Conservation (phyloP, 2,888 invertebrate species). For the Automeris io region DNA sequence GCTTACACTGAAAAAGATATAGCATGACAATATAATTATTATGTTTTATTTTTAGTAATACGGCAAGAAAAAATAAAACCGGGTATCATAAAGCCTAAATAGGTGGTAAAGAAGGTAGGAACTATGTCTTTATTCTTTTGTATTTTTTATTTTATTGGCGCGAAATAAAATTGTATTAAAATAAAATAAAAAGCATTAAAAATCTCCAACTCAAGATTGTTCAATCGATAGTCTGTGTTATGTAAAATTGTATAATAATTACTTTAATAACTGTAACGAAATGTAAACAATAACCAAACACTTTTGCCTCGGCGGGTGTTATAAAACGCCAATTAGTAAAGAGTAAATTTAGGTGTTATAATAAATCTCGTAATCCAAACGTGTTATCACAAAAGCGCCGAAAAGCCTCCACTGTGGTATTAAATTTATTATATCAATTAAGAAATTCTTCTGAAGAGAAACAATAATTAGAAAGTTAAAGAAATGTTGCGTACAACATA, state of each 20-base stretch:
- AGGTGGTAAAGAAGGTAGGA: too few species aligned
- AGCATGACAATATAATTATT: too few species aligned
- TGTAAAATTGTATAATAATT: constrained; percentile 10
- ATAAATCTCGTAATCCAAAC: constrained; percentile 58
- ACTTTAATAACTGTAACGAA: constrained; percentile 37
- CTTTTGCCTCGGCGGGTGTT: constrained; percentile 24
- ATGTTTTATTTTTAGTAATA: too few species aligned
- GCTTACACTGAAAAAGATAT: too few species aligned
- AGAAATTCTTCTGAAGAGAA: constrained; percentile 54
- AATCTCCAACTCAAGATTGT: too few species aligned
- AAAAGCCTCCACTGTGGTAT: constrained; percentile 38
- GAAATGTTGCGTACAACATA: neutral
- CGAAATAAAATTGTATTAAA: too few species aligned
- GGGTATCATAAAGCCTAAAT: too few species aligned
- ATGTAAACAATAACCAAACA: constrained; percentile 36
- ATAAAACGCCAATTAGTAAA: constrained; percentile 60
- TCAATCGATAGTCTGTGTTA: neutral
- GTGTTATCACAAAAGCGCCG: constrained; percentile 55
- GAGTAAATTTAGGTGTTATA: constrained; percentile 41
- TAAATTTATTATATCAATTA: constrained; percentile 69
- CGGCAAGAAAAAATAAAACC: too few species aligned
- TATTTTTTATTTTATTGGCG: too few species aligned
- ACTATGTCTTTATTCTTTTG: too few species aligned
- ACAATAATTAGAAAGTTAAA: constrained; percentile 8
- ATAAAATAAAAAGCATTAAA: too few species aligned